phyloP scores from a whole-genome alignment of 2,113 vertebrate genomes.

The Etia nguti region DNA sequence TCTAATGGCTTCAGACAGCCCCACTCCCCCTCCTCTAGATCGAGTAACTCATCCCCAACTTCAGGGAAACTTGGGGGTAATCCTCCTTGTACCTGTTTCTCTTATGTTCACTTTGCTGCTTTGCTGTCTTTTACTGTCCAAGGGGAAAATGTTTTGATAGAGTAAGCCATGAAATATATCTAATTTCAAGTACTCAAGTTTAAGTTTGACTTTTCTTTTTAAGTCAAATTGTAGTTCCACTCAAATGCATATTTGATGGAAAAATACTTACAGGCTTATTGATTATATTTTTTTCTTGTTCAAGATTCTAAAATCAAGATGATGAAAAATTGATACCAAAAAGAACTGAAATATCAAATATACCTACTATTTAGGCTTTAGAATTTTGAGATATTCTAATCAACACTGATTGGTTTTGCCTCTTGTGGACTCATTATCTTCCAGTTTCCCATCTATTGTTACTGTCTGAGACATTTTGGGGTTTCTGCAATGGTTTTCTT shows the following conservation, averaged over 20 bases:
- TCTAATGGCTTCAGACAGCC: constrained; percentile 48
- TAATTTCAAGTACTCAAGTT: neutral
- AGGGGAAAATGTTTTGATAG: neutral
- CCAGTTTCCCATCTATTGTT: neutral
- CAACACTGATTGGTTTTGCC: neutral
- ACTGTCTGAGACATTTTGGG: neutral
- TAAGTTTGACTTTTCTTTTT: neutral
- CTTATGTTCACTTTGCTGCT: neutral
- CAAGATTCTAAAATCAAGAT: neutral
- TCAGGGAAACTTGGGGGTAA: constrained; percentile 64
- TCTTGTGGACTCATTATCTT: neutral
- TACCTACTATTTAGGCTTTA: neutral
- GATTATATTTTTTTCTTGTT: neutral
- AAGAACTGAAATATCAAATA: neutral
- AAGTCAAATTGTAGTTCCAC: neutral
- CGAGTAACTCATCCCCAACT: constrained; percentile 38
- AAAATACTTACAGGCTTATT: neutral
- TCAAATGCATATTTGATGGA: neutral
- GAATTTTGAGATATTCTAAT: neutral
- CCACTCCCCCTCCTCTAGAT: constrained; percentile 44
- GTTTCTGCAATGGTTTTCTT: neutral
- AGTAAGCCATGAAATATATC: neutral
- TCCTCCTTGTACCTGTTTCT: neutral
- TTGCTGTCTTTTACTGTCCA: neutral
- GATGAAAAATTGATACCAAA: neutral